Base-by-base conservation (phyloP, 2,888 invertebrate genomes). In the Eledona agricola region DNA sequence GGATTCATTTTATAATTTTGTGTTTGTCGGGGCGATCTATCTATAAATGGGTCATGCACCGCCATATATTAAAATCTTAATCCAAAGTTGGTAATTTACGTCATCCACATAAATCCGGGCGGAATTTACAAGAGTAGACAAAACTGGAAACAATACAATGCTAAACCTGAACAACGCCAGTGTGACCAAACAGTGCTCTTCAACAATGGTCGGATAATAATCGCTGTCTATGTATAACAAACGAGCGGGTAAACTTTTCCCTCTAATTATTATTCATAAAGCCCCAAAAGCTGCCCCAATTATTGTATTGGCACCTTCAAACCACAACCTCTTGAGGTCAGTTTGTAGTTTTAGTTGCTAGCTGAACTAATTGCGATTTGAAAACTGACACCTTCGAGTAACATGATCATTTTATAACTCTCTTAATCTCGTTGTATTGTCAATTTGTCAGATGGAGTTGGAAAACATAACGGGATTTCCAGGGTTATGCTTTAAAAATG, bases 241-340 rank as follows among this genome's bases (percentile, higher is more conserved):
- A 51, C 34, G 42, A 28, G 49, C 29, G 16, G 22, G 22, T 40
- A 51, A 42, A 42, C 46, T 34, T 32, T 34, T 34, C 25, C 19
- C 22, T 6, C 31, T 20, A 26, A 34, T 46, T 23, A 32, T 15
- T 34, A 6, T 12, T 13, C 28, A 15, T 11, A 16, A 29, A 40
- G 42, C 42, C 34, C 34, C 34, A 28, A 52, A 26, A 26, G 38
- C 26, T n/a, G 26, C 37, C 31, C 34, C 46, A 32, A 46, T 46
- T 52, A 46, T 37, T 52, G 38, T 38, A 52, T 46, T 46, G 32
- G n/a, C n/a, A n/a, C n/a, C n/a, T n/a, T n/a, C n/a, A n/a, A n/a
- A n/a, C n/a, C n/a, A n/a, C n/a, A n/a, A n/a, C n/a, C n/a, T n/a
- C n/a, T n/a, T n/a, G n/a, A n/a, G n/a, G n/a, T n/a, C n/a, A n/a